Base-by-base conservation (phyloP, 2,113 vertebrate species). In the Crotophaga sulcirostris region DNA sequence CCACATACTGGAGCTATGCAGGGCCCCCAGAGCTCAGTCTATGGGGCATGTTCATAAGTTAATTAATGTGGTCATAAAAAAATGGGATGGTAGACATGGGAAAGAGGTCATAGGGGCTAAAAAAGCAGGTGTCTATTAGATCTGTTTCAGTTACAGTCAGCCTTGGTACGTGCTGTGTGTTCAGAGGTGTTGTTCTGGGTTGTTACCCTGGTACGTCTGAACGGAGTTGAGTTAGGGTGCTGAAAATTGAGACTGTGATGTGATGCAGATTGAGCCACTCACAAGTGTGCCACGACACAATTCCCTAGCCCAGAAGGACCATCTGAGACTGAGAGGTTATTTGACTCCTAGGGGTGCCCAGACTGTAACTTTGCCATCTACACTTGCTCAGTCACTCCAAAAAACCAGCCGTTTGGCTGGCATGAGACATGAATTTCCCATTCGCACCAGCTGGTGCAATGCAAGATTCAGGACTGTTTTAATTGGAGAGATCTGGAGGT, bases 311-410 rank as follows among this genome's bases (percentile, higher is more conserved):
- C 88, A 95, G 67, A 73, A 82, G 67, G 54, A 58, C 40, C 19
- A 24, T 25, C 58, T 23, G 34, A 92, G 88, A 62, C 78, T 69
- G 85, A 80, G 75, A 42, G 75, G 63, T 45, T 80, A 45, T 77
- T n/a, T 79, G 78, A n/a, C 55, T 94, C 54, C 36, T 47, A 74
- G 55, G 45, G 67, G 36, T 42, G 45, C 36, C 36, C 70, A 70
- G 86, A 31, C 73, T 92, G 68, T 67, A 81, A 59, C 64, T 78
- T 60, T 86, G 80, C 47, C 52, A 68, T n/a, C 73, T 36, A 47
- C 47, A 28, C 83, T 87, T 55, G 83, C 86, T 93, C 55, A 92
- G 76, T 70, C 79, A 63, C 86, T 87, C 73, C 87, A 84, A 63
- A 89, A 88, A 68, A 72, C 25, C 84, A 81, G 64, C 60, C 12